Percentiles rank a stretch among this genome's conserved stretches.
phyloP scores from a whole-genome alignment of 2,113 vertebrate species.

The Clupea harengus region DNA sequence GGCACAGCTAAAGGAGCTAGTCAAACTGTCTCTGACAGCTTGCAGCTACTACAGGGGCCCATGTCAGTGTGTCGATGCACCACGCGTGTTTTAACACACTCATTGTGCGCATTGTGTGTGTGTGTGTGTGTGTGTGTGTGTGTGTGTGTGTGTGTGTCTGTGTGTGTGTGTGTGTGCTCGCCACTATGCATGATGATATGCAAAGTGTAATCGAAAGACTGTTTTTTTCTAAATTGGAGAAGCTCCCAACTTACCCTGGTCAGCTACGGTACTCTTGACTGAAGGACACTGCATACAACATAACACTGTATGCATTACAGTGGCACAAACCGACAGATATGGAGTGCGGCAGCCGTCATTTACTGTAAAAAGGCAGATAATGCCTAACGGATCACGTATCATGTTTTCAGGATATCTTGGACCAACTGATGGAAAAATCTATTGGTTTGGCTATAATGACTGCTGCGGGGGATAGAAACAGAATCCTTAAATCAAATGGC shows the following conservation, averaged over 20 bases:
- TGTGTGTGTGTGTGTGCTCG: no score
- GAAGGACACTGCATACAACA: not conserved
- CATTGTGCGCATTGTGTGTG: no score
- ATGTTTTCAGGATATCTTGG: not conserved
- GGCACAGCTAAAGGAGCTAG: not conserved
- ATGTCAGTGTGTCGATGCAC: no score
- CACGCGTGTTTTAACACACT: no score
- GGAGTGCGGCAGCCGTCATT: not conserved
- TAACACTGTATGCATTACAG: not conserved
- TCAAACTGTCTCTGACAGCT: not conserved
- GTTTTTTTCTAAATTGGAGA: not conserved
- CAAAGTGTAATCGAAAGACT: not conserved
- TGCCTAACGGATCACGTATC: not conserved
- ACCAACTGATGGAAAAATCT: not conserved
- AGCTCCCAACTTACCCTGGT: not conserved
- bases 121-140: no score
- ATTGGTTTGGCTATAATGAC: not conserved
- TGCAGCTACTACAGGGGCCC: no score
- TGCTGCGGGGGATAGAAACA: not conserved
- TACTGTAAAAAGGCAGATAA: not conserved
- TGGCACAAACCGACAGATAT: not conserved
- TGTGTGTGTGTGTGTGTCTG: no score
- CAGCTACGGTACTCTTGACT: not conserved
- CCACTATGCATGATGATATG: no score
- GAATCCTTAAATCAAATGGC: conserved; percentile 1